Conservation (phyloP, 2,797 vertebrate genomes). For the Toxotes lorentzi region DNA sequence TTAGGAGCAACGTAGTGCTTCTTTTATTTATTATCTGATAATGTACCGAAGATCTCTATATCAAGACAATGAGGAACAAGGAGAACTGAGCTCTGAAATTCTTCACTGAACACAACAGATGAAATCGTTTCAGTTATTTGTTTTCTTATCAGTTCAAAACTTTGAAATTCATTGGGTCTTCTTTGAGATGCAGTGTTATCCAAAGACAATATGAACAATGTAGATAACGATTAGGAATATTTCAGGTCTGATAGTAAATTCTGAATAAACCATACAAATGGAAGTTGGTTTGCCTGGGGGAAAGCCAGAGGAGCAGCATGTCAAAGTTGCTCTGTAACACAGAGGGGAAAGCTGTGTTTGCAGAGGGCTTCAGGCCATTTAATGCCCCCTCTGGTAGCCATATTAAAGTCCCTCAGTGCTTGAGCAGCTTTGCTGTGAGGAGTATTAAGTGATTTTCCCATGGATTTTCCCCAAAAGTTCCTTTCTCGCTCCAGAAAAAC, state of each 20-base stretch:
- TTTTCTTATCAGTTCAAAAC: constrained; percentile 20
- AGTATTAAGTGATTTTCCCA: background rate
- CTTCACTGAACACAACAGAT: constrained; percentile 9
- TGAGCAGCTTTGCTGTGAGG: background rate
- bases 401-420: background rate
- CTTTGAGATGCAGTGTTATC: constrained; percentile 6
- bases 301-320: constrained; percentile 15
- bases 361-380: constrained; percentile 32
- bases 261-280: constrained; percentile 27
- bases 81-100: constrained; percentile 8
- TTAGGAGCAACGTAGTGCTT: background rate
- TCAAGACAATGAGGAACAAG: constrained; percentile 30
- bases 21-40: constrained; percentile 10
- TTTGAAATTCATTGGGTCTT: background rate
- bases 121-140: background rate
- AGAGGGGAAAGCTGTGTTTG: constrained; percentile 24
- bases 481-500: background rate
- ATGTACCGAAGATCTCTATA: constrained; percentile 15
- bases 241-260: background rate
- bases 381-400: constrained; percentile 23
- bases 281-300: constrained; percentile 17
- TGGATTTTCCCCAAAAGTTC: background rate
- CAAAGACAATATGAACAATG: constrained; percentile 28
- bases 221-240: constrained; percentile 12
- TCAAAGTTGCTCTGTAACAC: background rate